These are phyloP conservation scores for Mimas tiliae DNA, from an alignment of 2,888 invertebrate species.

Conservation along the genomic window DNA sequence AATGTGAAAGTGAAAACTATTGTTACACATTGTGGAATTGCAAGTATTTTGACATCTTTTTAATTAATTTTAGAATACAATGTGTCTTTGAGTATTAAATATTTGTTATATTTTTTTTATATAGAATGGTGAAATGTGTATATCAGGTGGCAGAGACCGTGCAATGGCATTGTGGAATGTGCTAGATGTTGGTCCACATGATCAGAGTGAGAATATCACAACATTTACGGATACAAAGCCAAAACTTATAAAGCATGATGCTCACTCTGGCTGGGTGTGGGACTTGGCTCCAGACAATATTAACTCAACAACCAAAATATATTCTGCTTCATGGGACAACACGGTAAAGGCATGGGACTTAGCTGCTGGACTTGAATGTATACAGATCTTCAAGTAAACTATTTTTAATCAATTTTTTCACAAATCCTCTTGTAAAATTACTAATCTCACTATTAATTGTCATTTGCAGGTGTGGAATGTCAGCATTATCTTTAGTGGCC, in stretches of 20 bases:
- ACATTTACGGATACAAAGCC: constrained; percentile 59
- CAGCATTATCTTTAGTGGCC: constrained; percentile 80
- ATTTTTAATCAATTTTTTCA: not conserved
- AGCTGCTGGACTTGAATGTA: constrained; percentile 66
- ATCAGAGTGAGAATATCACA: constrained; percentile 51
- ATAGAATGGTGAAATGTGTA: constrained; percentile 77
- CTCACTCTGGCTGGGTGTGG: constrained; percentile 88
- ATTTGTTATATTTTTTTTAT: constrained; percentile 35
- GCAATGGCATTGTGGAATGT: constrained; percentile 83
- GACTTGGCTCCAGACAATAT: constrained; percentile 77
- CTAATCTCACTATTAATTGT: not conserved
- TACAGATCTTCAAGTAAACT: constrained; percentile 77
- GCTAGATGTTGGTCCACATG: constrained; percentile 56
- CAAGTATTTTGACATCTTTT: too few relatives aligned
- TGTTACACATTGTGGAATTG: too few relatives aligned
- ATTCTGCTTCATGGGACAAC: constrained; percentile 86
- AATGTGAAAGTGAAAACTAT: not conserved
- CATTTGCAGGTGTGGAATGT: constrained; percentile 73
- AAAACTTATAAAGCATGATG: constrained; percentile 66
- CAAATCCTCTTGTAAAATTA: not conserved
- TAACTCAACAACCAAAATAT: constrained; percentile 71
- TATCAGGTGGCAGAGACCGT: constrained; percentile 86
- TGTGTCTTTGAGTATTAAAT: not conserved
- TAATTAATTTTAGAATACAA: too few relatives aligned
- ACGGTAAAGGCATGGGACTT: constrained; percentile 85